Conservation (phyloP, 2,888 invertebrate genomes). For the Cryptocephalus moraei region DNA sequence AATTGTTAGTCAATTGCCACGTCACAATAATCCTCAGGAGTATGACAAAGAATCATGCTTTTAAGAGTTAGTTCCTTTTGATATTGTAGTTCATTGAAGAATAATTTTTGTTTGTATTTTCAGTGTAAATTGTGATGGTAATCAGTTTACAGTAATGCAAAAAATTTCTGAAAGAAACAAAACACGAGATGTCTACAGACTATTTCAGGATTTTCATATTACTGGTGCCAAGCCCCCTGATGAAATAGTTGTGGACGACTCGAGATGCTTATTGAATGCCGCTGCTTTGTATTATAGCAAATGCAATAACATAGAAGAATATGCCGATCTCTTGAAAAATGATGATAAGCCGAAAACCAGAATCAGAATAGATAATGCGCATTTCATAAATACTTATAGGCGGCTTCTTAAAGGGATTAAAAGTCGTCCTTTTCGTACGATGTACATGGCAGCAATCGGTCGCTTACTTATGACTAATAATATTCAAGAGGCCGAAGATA, state of each 20-base stretch:
- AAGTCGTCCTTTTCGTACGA: background rate
- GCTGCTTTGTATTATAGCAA: background rate
- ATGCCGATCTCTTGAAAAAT: background rate
- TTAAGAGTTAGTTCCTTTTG: too few relatives aligned
- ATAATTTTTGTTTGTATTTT: background rate
- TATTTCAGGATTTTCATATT: background rate
- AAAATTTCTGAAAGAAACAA: background rate
- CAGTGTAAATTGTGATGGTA: background rate
- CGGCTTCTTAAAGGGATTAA: background rate
- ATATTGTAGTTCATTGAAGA: too few relatives aligned
- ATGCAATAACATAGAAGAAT: background rate
- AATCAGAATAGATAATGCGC: background rate
- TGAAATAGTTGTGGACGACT: background rate
- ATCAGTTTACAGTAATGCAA: background rate
- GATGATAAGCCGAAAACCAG: background rate
- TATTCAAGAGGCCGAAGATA: background rate
- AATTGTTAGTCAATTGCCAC: too few relatives aligned
- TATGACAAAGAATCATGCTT: too few relatives aligned
- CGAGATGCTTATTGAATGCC: background rate
- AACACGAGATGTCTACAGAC: background rate
- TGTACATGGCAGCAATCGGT: background rate
- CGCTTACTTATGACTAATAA: background rate
- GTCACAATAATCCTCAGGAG: too few relatives aligned
- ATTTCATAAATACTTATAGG: background rate
- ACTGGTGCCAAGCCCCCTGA: background rate